phyloP scores from a whole-genome alignment of 2,888 invertebrate genomes.

The Orthosia gothica region DNA sequence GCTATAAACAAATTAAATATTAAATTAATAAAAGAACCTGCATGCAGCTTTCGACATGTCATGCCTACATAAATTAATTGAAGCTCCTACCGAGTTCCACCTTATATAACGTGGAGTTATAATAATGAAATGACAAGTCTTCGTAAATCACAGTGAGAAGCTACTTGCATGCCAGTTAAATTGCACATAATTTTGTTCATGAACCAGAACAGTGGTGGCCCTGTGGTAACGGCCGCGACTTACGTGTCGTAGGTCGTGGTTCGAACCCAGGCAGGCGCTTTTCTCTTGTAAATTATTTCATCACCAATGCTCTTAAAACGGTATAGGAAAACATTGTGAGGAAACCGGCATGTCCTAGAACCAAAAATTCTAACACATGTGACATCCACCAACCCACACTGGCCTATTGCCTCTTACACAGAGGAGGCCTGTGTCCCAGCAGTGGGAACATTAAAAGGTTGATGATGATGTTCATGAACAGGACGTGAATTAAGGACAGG shows the following conservation, averaged over 20 bases:
- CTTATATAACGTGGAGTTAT: conserved; percentile 18
- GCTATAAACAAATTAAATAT: background rate
- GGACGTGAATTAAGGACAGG: conserved; percentile 4
- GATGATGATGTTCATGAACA: background rate
- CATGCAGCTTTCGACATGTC: background rate
- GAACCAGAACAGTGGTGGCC: too few relatives aligned
- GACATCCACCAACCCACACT: too few relatives aligned
- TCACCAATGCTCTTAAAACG: too few relatives aligned
- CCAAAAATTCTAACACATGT: too few relatives aligned
- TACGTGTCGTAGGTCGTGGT: background rate
- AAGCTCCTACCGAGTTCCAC: conserved; percentile 32
- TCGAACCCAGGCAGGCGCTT: too few relatives aligned
- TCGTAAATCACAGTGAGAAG: conserved; percentile 40
- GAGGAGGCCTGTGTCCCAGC: too few relatives aligned
- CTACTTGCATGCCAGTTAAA: conserved; percentile 28
- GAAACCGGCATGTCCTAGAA: too few relatives aligned
- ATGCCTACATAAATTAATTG: conserved; percentile 29
- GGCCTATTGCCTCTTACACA: too few relatives aligned
- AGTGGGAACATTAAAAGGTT: too few relatives aligned
- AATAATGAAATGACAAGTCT: conserved; percentile 48
- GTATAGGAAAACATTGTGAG: too few relatives aligned
- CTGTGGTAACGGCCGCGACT: too few relatives aligned
- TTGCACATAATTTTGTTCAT: conserved; percentile 1
- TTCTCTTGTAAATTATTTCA: too few relatives aligned
- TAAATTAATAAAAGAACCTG: conserved; percentile 19